Evolutionary conservation across 2,888 invertebrate genomes (phyloP).

Genomic region (Pyrrhosoma nymphula): DNA sequence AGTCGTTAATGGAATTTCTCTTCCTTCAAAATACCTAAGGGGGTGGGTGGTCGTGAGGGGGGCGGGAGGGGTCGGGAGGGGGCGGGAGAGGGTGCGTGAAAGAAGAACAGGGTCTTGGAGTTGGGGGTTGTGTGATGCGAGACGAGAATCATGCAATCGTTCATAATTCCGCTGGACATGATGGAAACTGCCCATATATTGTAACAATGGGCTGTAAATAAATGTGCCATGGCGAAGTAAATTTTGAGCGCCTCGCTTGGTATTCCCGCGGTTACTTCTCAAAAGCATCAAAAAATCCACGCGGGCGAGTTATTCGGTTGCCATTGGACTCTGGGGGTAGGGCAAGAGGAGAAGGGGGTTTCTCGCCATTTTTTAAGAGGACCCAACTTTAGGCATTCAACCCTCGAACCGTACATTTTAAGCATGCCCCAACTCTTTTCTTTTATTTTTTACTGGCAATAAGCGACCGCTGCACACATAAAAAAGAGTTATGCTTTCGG

Average conservation of each 20-base stretch:
- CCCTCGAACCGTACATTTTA: constrained; percentile 59
- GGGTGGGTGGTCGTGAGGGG: background rate
- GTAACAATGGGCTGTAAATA: constrained; percentile 56
- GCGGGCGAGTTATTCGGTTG: constrained; percentile 50
- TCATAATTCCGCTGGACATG: constrained; percentile 55
- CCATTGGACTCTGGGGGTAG: background rate
- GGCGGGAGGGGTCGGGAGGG: background rate
- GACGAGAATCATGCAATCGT: constrained; percentile 53
- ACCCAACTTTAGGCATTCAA: constrained; percentile 53
- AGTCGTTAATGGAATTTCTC: constrained; percentile 21
- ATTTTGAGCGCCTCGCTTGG: constrained; percentile 53
- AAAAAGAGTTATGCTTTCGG: constrained; percentile 62
- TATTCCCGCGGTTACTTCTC: constrained; percentile 60
- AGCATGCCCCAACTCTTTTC: constrained; percentile 49
- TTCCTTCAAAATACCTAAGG: constrained; percentile 12
- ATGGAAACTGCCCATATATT: constrained; percentile 52
- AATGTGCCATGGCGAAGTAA: constrained; percentile 48
- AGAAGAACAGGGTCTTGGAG: too few relatives aligned
- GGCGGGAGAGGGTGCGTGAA: too few relatives aligned
- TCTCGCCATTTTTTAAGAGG: constrained; percentile 40
- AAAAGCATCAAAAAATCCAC: constrained; percentile 59
- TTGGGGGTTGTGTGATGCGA: background rate
- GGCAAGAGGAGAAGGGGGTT: too few relatives aligned
- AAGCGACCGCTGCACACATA: constrained; percentile 57
- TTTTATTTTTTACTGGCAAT: constrained; percentile 39